Base-by-base conservation (phyloP, 1,140 invertebrate genomes). In the Leguminivora glycinivorella region DNA sequence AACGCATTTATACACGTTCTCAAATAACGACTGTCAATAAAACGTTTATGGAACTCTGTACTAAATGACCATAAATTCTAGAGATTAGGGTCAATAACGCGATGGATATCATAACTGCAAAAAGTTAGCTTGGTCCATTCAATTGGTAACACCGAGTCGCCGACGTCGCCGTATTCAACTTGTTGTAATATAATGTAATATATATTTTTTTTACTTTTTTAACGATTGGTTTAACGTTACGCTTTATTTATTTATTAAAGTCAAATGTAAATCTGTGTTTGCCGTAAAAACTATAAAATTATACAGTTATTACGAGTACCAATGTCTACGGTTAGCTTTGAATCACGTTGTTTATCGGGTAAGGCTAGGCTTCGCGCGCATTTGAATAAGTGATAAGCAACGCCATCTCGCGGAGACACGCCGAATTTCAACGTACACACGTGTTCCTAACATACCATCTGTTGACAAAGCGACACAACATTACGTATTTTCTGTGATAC, bases 31-130 rank as follows among this genome's bases (percentile, higher is more conserved):
- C 78, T 79, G 79, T 80, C 79, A 83, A 89, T 87, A 87, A 87
- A 82, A 84, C 83, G 75, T 84, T 85, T 87, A 89, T 84, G 80
- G 82, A 79, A 84, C 71, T 82, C 70, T 79, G 79, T 77, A 86
- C 81, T 80, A 77, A 83, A 84, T 84, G 81, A 82, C 80, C 78
- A 84, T 88, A 87, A 84, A 89, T 87, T 88, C 77, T 78, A 78
- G 83, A 86, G 84, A 88, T 87, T 89, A 88, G 84, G 85, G 87
- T 88, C 83, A 89, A 85, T 88, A 87, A 82, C 79, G 84, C 84
- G 76, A 84, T 83, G 79, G 75, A 83, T 87, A 88, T 85, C 79
- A 84, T 84, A 86, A 83, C 83, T 83, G 76, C 81, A 74, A 83
- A 79, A 79, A 81, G 24, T 69, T 10, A 25, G 17, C 34, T 26